phyloP scores from a whole-genome alignment of 2,113 vertebrate genomes.

The Pimephales promelas region DNA sequence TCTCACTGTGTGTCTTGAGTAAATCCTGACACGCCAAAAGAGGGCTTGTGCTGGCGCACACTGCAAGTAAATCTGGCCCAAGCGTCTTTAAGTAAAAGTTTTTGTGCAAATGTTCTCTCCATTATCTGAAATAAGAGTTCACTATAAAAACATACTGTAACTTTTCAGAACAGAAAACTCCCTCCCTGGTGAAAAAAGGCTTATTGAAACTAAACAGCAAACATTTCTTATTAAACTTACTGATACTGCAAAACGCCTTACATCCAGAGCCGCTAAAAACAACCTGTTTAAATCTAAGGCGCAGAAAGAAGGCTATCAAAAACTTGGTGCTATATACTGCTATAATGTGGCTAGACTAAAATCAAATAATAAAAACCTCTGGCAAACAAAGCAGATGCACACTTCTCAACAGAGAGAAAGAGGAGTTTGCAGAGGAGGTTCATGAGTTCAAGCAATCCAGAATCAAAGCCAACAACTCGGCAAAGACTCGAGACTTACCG shows the following conservation, averaged over 20 bases:
- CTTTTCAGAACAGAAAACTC: not conserved
- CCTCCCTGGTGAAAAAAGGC: too few relatives aligned
- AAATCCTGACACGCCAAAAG: too few relatives aligned
- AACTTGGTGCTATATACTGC: not conserved
- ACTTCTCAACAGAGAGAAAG: not conserved
- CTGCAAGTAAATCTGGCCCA: too few relatives aligned
- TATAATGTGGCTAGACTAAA: not conserved
- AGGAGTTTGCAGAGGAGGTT: slow-evolving; percentile 40
- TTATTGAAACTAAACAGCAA: too few relatives aligned
- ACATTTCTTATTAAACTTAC: not conserved
- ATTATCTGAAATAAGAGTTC: not conserved
- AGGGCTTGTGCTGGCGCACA: too few relatives aligned
- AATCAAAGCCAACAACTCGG: slow-evolving; percentile 40
- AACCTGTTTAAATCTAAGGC: not conserved
- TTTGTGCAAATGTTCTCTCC: not conserved
- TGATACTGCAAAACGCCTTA: not conserved
- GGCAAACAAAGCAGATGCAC: not conserved
- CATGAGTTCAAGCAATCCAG: slow-evolving; percentile 52
- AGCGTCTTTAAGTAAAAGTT: too few relatives aligned
- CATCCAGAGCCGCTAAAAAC: not conserved
- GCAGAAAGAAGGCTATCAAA: too few relatives aligned
- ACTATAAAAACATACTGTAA: not conserved
- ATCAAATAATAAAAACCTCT: not conserved
- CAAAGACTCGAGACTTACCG: slow-evolving; percentile 42
- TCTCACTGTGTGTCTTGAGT: too few relatives aligned